Conservation (phyloP, 2,113 vertebrate genomes). For the Campylomormyrus numenius region DNA sequence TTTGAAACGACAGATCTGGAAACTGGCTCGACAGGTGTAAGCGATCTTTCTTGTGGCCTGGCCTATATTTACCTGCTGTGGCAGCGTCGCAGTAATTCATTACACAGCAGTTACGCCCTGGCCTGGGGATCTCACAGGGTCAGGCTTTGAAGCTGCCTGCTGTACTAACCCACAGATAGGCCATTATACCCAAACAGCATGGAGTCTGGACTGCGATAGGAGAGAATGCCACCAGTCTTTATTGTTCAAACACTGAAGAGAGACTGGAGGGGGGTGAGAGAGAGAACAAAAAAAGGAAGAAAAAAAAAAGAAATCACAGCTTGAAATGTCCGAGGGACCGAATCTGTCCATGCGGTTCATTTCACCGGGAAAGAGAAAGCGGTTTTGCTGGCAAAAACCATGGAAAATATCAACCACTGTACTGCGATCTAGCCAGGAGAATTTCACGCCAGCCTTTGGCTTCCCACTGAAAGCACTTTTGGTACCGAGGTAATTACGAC, state of each 20-base stretch:
- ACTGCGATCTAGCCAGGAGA: neutral
- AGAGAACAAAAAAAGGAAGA: neutral
- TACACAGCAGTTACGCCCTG: conserved; percentile 62
- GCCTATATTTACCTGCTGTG: neutral
- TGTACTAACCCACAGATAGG: conserved; percentile 30
- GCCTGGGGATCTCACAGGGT: conserved; percentile 60
- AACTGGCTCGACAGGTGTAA: conserved; percentile 17
- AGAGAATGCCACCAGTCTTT: conserved; percentile 13
- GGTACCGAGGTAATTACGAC: neutral
- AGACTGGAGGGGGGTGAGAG: neutral
- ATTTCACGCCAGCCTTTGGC: neutral
- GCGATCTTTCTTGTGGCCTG: neutral
- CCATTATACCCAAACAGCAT: conserved; percentile 20
- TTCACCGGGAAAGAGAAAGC: neutral
- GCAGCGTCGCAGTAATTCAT: conserved; percentile 36
- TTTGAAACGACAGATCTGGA: neutral
- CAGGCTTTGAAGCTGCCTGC: conserved; percentile 57
- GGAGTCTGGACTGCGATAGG: neutral
- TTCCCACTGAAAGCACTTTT: neutral
- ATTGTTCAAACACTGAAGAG: neutral
- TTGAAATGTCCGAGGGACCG: neutral
- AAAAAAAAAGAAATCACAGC: neutral
- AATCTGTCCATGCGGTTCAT: neutral
- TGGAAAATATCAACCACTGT: neutral
- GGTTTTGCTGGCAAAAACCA: neutral